phyloP scores from a whole-genome alignment of 2,888 invertebrate species.

The Cremastobaeus sp. region DNA sequence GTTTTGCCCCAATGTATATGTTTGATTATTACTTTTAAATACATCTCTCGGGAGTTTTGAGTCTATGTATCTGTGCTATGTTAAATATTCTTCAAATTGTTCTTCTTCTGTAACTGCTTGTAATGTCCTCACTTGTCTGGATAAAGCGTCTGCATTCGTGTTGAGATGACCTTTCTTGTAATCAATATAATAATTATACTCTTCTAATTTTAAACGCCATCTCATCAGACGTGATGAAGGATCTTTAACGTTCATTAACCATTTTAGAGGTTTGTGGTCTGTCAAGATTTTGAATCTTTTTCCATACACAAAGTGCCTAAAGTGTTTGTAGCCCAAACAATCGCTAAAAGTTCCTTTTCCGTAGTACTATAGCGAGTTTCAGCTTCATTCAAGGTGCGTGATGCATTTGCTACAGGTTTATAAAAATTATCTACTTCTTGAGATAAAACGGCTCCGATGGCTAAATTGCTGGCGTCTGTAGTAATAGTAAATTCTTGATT shows the following conservation, averaged over 20 bases:
- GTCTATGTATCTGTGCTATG: no score
- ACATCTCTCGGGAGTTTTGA: not conserved
- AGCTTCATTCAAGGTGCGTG: slow-evolving; percentile 1
- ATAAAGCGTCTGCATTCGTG: no score
- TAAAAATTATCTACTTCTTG: no score
- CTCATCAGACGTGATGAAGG: slow-evolving; percentile 10
- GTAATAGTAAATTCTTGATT: slow-evolving; percentile 4
- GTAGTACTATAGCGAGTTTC: slow-evolving; percentile 3
- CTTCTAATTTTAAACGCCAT: slow-evolving; percentile 7
- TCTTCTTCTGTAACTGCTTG: slow-evolving; percentile 5
- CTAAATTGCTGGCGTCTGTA: not conserved
- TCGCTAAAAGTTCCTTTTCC: slow-evolving; percentile 5
- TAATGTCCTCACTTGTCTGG: not conserved
- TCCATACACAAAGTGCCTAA: no score
- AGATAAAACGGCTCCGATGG: not conserved
- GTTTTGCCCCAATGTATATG: not conserved
- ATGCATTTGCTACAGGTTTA: no score
- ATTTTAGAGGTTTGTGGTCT: slow-evolving; percentile 20
- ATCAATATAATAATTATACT: slow-evolving; percentile 1
- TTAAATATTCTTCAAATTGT: no score
- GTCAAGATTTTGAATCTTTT: slow-evolving; percentile 4
- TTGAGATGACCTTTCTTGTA: slow-evolving; percentile 9
- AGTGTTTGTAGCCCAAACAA: slow-evolving; percentile 1
- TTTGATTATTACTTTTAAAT: slow-evolving; percentile 1
- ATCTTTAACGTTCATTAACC: slow-evolving; percentile 2